Evolutionary conservation across 2,113 vertebrate genomes (phyloP).

Genomic region (Anser cygnoides): DNA sequence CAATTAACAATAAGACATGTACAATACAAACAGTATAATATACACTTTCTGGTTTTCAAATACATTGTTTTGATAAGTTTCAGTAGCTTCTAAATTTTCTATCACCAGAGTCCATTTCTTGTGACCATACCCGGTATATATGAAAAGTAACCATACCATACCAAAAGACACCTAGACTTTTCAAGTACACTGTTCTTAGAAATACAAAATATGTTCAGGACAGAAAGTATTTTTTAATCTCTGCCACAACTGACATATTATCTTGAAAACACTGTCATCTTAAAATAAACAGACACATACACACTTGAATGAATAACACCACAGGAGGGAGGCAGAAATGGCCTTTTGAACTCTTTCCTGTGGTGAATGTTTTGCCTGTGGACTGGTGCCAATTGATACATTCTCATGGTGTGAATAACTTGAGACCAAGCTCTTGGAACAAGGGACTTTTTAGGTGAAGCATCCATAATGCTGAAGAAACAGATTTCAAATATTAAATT

Average conservation of each 20-base stretch:
- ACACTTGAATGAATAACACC: background rate
- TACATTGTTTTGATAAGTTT: background rate
- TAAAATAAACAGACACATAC: background rate
- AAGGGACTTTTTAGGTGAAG: background rate
- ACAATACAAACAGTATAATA: background rate
- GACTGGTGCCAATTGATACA: background rate
- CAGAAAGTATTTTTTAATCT: background rate
- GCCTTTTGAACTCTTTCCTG: background rate
- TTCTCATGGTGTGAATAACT: background rate
- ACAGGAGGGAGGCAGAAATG: background rate
- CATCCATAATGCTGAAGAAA: background rate
- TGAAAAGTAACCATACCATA: too few relatives aligned
- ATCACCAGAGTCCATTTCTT: background rate
- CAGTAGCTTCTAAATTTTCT: background rate
- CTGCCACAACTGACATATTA: background rate
- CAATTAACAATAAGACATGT: background rate
- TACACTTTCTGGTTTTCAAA: background rate
- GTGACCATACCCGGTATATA: background rate
- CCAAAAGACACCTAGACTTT: background rate
- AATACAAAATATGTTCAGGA: background rate
- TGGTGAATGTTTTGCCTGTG: background rate
- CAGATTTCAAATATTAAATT: constrained; percentile 1
- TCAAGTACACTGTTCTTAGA: background rate
- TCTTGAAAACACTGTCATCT: background rate
- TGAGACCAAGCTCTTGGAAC: background rate